Base-by-base conservation (phyloP, 2,888 invertebrate genomes). In the Kuschelorhynchus macadamiae region DNA sequence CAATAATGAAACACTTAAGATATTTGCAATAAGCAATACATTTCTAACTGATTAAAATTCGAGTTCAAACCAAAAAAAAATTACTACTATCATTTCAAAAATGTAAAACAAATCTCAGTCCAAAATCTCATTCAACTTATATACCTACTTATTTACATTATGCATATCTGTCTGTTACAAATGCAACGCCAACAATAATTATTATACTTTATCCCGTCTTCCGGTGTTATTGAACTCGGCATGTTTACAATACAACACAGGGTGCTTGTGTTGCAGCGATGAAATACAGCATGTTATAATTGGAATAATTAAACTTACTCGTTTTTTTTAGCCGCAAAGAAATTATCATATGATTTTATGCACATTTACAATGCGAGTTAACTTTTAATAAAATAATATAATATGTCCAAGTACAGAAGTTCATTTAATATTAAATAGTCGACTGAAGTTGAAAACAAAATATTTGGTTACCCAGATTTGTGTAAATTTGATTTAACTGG, bases 161-260 rank as follows among this genome's bases (percentile, higher is more conserved):
- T 56, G 53, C 62, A 62, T 53, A 46, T 60, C 18, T 53, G 46
- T 32, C 47, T 47, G 17, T 55, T 18, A 44, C 44, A 9, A 20
- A 50, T 62, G 67, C 67, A 57, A 20, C 59, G 52, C 39, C 63
- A 59, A 63, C 63, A 63, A 64, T 52, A 57, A 59, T 56, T 46
- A 61, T 65, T 59, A 55, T 46, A 60, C 55, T 50, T 60, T 50
- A 66, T 59, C 57, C 59, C 55, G 59, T 21, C 56, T 69, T 69
- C 65, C 69, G 60, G 64, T 69, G 69, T 69, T 60, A 50, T 59
- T 64, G 69, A 69, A 64, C 69, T 55, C 42, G 32, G 17, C 8
- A 12, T 65, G 32, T 44, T 56, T 18, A 56, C 20, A 55, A 42
- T 30, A 55, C 42, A 42, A 14, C 39, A 39, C 4, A 50, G 41